Percentiles rank a stretch among this genome's conserved stretches.
These are phyloP conservation scores for Meandrina meandrites DNA, from an alignment of 92 coral and sea anemone genomes.

Conservation along the genomic window DNA sequence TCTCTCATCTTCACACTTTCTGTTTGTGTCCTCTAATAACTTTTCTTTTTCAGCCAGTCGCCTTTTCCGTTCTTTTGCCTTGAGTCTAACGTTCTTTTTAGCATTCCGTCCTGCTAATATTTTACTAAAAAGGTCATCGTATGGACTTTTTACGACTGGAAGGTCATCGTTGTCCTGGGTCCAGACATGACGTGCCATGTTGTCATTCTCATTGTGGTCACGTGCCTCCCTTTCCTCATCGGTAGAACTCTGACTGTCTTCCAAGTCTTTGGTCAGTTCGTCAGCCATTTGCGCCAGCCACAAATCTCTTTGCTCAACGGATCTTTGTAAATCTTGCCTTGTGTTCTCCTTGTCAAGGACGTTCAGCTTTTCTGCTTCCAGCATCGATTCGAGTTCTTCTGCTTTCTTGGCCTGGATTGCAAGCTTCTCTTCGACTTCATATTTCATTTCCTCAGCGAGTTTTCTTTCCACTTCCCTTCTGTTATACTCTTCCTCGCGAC, in stretches of 20 bases:
- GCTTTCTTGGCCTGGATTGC: constrained; percentile 30
- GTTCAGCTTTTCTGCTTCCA: constrained; percentile 43
- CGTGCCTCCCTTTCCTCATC: constrained; percentile 36
- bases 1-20: constrained; percentile 21
- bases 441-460: constrained; percentile 37
- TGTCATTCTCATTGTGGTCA: not conserved
- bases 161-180: not conserved
- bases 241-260: constrained; percentile 44
- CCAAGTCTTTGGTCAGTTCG: constrained; percentile 43
- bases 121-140: constrained; percentile 25
- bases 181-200: not conserved
- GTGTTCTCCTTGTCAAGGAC: constrained; percentile 46
- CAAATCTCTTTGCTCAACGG: constrained; percentile 20
- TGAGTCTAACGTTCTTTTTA: constrained; percentile 24
- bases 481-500: constrained; percentile 35
- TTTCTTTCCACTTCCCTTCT: constrained; percentile 42
- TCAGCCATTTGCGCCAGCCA: constrained; percentile 31
- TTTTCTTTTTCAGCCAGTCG: constrained; percentile 35
- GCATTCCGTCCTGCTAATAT: constrained; percentile 31
- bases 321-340: constrained; percentile 26
- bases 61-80: constrained; percentile 34
- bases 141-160: not conserved
- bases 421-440: constrained; percentile 40
- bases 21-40: constrained; percentile 4
- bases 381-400: constrained; percentile 42